Base-by-base conservation (phyloP, 2,888 invertebrate genomes). In the Cyclophora albipunctata region DNA sequence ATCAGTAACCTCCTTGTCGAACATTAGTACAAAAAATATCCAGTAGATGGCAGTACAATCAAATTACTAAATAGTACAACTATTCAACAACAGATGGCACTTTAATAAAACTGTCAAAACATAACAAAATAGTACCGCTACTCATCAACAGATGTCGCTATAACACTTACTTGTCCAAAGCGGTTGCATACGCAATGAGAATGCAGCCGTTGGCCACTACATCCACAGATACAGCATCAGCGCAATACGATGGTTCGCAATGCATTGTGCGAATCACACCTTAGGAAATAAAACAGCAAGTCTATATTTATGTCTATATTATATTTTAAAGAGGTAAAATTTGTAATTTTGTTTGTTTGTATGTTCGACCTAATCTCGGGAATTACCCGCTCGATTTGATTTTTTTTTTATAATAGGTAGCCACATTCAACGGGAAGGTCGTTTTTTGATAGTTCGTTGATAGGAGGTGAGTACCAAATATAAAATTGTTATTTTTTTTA, bases 181-280 rank as follows among this genome's bases (percentile, higher is more conserved):
- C 86, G 2, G 81, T 90, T 60, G 92, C 91, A 90, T 94, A 95
- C 0, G 93, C 95, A 0, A 94, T 90, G 0, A 93, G 85, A 33
- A 97, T 92, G 60, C 95, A 91, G 7, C 93, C 93, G 69, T 97
- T 97, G 45, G 93, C 93, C 0, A 93, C 92, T 33, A 92, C 81
- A 66, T 96, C 96, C 0, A 95, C 95, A 0, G 96, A 94, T 5
- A 96, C 90, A 0, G 94, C 82, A 62, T 95, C 94, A 0, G 93
- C 91, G 2, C 79, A 75, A 64, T 92, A 92, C 0, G 91, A 81
- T 0, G 90, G 81, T 49, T 92, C 90, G 69, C 95, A 95, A 63
- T 94, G 93, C 95, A 97, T 95, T 0, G 94, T 92, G 0, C 97
- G 90, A 35, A 97, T 92, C 0, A 97, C 93, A 34, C 91, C 89